Evolutionary conservation across 2,888 invertebrate genomes (phyloP).

Genomic region (Polyommatus icarus): DNA sequence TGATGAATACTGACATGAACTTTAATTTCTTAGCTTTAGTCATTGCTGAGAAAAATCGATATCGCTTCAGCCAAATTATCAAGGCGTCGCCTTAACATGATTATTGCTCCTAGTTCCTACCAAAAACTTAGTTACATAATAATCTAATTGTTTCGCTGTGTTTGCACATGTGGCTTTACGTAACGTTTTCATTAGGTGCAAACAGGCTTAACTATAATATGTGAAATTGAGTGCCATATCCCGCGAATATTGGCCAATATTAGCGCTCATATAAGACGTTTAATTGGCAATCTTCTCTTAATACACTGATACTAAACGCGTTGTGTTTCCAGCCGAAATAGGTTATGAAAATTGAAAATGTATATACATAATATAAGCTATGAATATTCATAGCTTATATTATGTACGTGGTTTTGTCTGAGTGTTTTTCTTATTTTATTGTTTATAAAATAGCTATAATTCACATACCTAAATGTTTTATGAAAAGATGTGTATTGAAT

Average conservation of each 20-base stretch:
- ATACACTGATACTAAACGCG: not conserved
- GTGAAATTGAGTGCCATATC: constrained; percentile 20
- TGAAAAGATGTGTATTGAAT: too few relatives aligned
- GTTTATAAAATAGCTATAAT: too few relatives aligned
- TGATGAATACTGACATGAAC: too few relatives aligned
- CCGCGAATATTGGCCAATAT: constrained; percentile 19
- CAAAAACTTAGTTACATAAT: not conserved
- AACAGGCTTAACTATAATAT: constrained; percentile 15
- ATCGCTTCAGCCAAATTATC: too few relatives aligned
- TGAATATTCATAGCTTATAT: not conserved
- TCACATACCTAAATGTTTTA: too few relatives aligned
- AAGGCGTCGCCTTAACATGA: too few relatives aligned
- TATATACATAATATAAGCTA: too few relatives aligned
- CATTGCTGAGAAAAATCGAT: too few relatives aligned
- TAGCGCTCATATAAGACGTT: constrained; percentile 25
- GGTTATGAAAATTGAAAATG: constrained; percentile 9
- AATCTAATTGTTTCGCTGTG: constrained; percentile 7
- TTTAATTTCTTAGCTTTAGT: too few relatives aligned
- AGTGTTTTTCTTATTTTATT: too few relatives aligned
- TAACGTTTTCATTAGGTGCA: constrained; percentile 11
- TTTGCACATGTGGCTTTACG: constrained; percentile 11
- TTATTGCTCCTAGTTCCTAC: not conserved
- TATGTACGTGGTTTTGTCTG: not conserved
- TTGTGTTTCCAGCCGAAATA: constrained; percentile 17
- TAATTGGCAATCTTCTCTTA: constrained; percentile 24